A percentile compares a stretch with the other conserved stretches of the same genome.
These are phyloP conservation scores for Drosophila repletoides DNA, from an alignment of 1,140 invertebrate species.

Conservation along the genomic window DNA sequence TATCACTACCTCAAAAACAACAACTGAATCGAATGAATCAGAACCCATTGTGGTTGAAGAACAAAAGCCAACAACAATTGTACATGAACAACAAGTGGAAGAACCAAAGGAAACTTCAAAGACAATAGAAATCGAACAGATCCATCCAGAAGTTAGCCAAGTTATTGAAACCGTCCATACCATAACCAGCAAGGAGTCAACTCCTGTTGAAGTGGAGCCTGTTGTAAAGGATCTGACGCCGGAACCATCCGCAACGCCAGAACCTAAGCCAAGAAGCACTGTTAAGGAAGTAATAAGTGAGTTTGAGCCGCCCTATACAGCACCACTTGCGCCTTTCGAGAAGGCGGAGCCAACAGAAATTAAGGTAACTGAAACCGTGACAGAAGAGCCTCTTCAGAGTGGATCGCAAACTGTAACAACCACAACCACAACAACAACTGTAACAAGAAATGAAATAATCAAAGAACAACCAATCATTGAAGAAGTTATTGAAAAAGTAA, in stretches of 20 bases:
- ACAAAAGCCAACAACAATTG: slow-evolving; percentile 7
- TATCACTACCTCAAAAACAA: slow-evolving; percentile 62
- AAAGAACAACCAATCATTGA: slow-evolving; percentile 12
- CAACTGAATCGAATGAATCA: slow-evolving; percentile 64
- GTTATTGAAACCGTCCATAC: slow-evolving; percentile 31
- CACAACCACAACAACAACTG: slow-evolving; percentile 33
- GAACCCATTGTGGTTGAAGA: slow-evolving; percentile 31
- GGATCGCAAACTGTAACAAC: slow-evolving; percentile 44
- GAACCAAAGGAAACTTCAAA: background rate
- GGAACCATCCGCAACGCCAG: slow-evolving; percentile 35
- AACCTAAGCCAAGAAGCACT: slow-evolving; percentile 39
- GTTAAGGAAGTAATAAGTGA: slow-evolving; percentile 31
- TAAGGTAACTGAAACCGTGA: slow-evolving; percentile 32
- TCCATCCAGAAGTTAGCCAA: slow-evolving; percentile 8
- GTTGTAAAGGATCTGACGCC: background rate
- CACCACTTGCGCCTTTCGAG: slow-evolving; percentile 50
- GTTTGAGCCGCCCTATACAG: slow-evolving; percentile 50
- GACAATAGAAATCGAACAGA: background rate
- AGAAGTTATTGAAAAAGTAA: slow-evolving; percentile 16
- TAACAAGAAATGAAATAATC: slow-evolving; percentile 10
- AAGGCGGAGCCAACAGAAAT: slow-evolving; percentile 10
- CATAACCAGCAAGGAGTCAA: slow-evolving; percentile 3
- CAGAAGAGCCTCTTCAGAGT: slow-evolving; percentile 26
- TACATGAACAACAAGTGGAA: slow-evolving; percentile 19
- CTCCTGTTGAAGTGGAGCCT: background rate